Evolutionary conservation across 1,140 invertebrate genomes (phyloP), one percentile per base, ranked within the genome.

Genomic region (Heterodera carotae): DNA sequence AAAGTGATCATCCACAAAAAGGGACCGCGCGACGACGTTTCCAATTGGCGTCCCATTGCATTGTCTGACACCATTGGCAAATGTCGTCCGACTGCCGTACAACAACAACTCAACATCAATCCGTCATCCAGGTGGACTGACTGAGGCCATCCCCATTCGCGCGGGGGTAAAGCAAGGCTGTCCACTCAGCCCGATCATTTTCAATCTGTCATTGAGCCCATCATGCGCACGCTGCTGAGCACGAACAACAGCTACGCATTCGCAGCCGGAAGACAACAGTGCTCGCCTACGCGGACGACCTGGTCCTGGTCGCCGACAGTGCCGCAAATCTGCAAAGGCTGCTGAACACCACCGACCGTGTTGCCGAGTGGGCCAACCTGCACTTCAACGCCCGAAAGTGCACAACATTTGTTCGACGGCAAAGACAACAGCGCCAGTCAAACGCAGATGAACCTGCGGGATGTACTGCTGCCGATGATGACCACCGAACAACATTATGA

Each of bases 271-370:
- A 53, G 15, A 53, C 7, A 8, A 18, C 7, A 62, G 70, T 80
- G 10, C 15, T 82, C 15, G 79, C 80, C 31, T 80, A 80, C 53
- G 80, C 80, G 2, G 79, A 80, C 43, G 79, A 80, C 39, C 53
- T 82, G 0, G 76, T 53, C 18, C 5, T 79, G 10, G 29, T 80
- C 6, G 36, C 79, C 2, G 27, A 22, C 4, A 48, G 60, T 8
- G n/a, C 66, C 5, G 22, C 6, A 31, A 80, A 10, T 2, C 66
- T 80, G 15, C 81, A 83, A 48, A 12, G n/a, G 7, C 27, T 33
- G 56, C 76, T 80, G 25, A 75, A 82, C 34, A 53, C 76, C 34
- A 60, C 60, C 6, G 12, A 33, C 2, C 15, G 5, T 18, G 33
- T 82, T 3, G 39, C 80, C 10, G n/a, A 27, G 2, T 75, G 81